phyloP scores from a whole-genome alignment of 2,113 vertebrate species.

The Hippocampus zosterae region DNA sequence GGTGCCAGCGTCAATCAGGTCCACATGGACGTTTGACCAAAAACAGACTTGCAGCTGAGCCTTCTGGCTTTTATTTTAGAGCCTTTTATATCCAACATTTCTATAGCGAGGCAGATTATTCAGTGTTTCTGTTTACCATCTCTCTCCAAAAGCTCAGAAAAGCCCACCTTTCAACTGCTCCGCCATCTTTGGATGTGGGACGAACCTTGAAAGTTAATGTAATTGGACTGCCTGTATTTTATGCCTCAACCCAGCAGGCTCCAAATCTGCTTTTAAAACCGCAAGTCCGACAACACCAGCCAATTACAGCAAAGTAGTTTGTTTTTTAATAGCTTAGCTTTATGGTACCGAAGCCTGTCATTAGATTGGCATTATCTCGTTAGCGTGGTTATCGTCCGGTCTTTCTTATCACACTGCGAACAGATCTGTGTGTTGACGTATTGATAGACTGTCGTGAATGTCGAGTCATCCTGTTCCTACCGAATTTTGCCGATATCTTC shows the following conservation, averaged over 20 bases:
- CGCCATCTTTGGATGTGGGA: background rate
- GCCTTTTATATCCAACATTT: constrained; percentile 19
- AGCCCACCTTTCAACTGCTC: background rate
- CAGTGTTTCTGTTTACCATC: background rate
- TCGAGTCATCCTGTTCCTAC: background rate
- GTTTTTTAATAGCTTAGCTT: background rate
- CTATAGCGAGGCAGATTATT: background rate
- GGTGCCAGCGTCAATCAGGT: constrained; percentile 34
- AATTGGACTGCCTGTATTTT: background rate
- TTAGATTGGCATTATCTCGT: constrained; percentile 1
- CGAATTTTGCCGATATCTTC: too few relatives aligned
- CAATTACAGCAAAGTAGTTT: background rate
- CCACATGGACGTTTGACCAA: constrained; percentile 19
- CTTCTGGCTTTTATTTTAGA: constrained; percentile 5
- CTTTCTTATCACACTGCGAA: background rate
- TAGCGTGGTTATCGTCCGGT: background rate
- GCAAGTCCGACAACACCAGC: background rate
- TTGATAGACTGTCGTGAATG: background rate
- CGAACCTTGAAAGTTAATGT: background rate
- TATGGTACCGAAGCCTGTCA: background rate
- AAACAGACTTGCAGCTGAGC: constrained; percentile 31
- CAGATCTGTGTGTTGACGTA: background rate
- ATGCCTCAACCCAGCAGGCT: background rate
- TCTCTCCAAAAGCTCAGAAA: background rate
- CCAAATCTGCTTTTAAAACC: background rate